Base-by-base conservation (phyloP, 2,888 invertebrate genomes). In the Eledona agricola region DNA sequence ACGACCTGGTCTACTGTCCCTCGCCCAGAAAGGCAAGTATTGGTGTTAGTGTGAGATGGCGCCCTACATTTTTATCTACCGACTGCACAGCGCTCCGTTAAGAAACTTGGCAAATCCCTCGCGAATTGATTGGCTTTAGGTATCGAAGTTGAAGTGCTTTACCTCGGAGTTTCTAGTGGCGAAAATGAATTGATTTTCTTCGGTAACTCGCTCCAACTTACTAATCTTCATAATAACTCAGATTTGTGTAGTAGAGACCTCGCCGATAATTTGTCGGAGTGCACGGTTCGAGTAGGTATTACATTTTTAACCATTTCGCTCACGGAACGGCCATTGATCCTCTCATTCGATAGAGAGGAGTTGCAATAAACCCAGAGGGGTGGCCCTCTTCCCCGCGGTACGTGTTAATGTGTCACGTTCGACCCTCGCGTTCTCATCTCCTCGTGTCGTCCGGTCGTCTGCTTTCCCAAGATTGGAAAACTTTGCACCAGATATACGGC, bases 1-100 rank as follows among this genome's bases (percentile, higher is more conserved):
- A 93, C 79, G 96, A 97, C 78, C 80, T 92, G 71, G 78, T 87
- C 64, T 83, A 78, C 78, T 65, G 78, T 75, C 58, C 78, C 69
- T 62, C 64, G 13, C 56, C 58, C 19, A 68, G 64, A 29, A 71
- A 71, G 67, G 72, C 70, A 60, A 64, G 66, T 58, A 28, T 26
- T 28, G 19, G 19, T 19, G 19, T 19, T 19, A 5, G 19, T 19
- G 19, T 19, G 4, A 5, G 19, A 5, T 19, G 19, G 28, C 34
- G 34, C 11, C 26, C 46, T 22, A 40, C 40, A 34, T 53, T 50
- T 53, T 47, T 53, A 40, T 53, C 47, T 47, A 35, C 35, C 13
- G n/a, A n/a, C n/a, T 34, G 26, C 13, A 31, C 25, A 52, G 22
- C 10, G 37, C 35, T 10, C 6, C 19, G 43, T 43, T 43, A 49